Percentiles rank a stretch among this genome's conserved stretches.
These are phyloP conservation scores for Netelia fuscicornis DNA, from an alignment of 2,888 invertebrate genomes.

Conservation along the genomic window DNA sequence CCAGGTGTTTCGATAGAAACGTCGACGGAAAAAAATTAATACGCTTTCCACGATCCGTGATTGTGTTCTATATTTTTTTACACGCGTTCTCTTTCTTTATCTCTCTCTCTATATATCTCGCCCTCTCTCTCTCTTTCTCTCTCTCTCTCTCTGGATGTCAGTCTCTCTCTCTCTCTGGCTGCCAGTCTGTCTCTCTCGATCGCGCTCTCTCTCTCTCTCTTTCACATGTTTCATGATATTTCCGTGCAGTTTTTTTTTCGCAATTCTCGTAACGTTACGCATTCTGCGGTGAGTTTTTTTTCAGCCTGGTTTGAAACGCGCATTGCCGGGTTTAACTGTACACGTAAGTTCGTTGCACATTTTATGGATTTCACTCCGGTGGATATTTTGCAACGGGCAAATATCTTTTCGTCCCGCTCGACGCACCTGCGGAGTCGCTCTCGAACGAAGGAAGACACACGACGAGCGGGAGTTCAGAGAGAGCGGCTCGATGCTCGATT, in stretches of 20 bases:
- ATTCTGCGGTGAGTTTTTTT: slow-evolving; percentile 28
- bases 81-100: neutral
- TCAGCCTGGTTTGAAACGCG: slow-evolving; percentile 28
- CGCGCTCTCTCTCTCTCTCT: neutral
- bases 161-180: no score
- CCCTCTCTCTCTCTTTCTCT: no score
- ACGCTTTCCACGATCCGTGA: slow-evolving; percentile 39
- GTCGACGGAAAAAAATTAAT: slow-evolving; percentile 15
- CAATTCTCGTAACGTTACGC: slow-evolving; percentile 29
- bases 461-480: slow-evolving; percentile 22
- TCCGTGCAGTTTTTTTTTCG: neutral
- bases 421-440: slow-evolving; percentile 24
- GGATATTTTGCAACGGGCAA: slow-evolving; percentile 25
- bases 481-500: slow-evolving; percentile 18
- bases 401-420: slow-evolving; percentile 26
- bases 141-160: no score
- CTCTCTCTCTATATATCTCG: no score
- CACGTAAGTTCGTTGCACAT: neutral
- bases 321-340: slow-evolving; percentile 16
- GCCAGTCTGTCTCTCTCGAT: no score
- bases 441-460: slow-evolving; percentile 6
- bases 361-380: slow-evolving; percentile 54
- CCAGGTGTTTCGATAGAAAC: slow-evolving; percentile 35
- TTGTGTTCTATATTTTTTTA: neutral
- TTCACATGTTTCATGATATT: neutral